Base-by-base conservation (phyloP, 2,797 vertebrate species). In the Psittacula echo region DNA sequence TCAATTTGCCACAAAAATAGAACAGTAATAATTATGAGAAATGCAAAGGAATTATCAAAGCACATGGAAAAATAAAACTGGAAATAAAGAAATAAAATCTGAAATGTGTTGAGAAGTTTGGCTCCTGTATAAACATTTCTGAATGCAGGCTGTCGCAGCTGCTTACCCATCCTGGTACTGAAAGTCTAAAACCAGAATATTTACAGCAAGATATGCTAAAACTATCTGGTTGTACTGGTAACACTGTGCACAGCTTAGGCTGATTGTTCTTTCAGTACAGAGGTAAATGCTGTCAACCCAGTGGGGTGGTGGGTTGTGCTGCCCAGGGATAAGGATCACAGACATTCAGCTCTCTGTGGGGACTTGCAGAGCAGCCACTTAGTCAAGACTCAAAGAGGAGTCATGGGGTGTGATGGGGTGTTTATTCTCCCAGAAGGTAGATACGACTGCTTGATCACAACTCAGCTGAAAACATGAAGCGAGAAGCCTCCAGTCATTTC, bases 41-140 rank as follows among this genome's bases (percentile, higher is more conserved):
- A 54, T 16, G 60, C 10, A 89, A 74, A 89, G 18, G 24, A 81
- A 92, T 72, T 54, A 77, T 51, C 70, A 85, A 68, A 95, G 65
- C 39, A 86, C 1, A 1, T 11, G 27, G n/a, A 48, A 47, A 93
- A 92, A 79, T 48, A 51, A 68, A 82, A 74, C 26, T 51, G 13
- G 47, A 80, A 51, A 71, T 62, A 73, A 66, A 89, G 39, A 88
- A 83, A 93, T 47, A 82, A 90, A 95, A 77, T 8, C 32, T 62
- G 58, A 87, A 91, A 65, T 2, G 8, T 8, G 9, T 58, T 83
- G 23, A 79, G 53, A 77, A 73, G 29, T 73, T 67, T 89, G 27
- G 42, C 37, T 89, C 29, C 20, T 65, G 24, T 71, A n/a, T 50
- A 83, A 93, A 71, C 3, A 53, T 71, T 80, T 92, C 32, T 21